Percentiles rank a stretch among this genome's conserved stretches.
Conservation (phyloP, 2,888 invertebrate genomes). For the Dolichomitus sp. region DNA sequence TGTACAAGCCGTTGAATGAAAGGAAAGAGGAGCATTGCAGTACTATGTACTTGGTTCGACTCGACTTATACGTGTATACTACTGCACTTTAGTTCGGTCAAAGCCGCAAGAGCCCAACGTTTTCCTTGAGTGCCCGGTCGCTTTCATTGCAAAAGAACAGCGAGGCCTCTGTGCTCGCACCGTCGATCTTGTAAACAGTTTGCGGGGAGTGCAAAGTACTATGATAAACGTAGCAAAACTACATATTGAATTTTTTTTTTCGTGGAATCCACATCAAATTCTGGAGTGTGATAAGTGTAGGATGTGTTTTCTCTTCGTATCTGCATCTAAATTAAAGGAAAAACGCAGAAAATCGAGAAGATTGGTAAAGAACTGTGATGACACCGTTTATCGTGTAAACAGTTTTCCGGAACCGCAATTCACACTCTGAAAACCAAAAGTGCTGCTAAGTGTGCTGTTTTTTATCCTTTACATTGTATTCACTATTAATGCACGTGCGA, state of each 20-base stretch:
- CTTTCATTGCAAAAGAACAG: constrained; percentile 18
- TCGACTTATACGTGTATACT: constrained; percentile 15
- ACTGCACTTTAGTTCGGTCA: constrained; percentile 13
- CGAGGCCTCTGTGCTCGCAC: not conserved
- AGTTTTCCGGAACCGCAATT: too few relatives aligned
- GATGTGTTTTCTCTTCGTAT: not conserved
- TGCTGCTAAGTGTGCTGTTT: too few relatives aligned
- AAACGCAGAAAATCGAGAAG: not conserved
- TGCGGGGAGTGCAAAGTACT: not conserved
- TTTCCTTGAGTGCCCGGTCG: not conserved
- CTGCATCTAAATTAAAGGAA: not conserved
- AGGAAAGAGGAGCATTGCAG: constrained; percentile 43
- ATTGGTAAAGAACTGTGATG: not conserved
- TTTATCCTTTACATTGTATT: too few relatives aligned
- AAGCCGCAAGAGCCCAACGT: constrained; percentile 13
- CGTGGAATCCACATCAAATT: not conserved
- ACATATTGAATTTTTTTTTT: not conserved
- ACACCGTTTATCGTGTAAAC: too few relatives aligned
- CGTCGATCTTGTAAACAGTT: not conserved
- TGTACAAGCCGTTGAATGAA: constrained; percentile 58
- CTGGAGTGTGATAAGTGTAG: not conserved
- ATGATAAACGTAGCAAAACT: not conserved
- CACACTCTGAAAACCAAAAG: too few relatives aligned
- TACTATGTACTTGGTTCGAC: constrained; percentile 15
- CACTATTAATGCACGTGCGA: too few relatives aligned